Conservation (phyloP, 2,797 vertebrate species). For the Syngnathus rostellatus region DNA sequence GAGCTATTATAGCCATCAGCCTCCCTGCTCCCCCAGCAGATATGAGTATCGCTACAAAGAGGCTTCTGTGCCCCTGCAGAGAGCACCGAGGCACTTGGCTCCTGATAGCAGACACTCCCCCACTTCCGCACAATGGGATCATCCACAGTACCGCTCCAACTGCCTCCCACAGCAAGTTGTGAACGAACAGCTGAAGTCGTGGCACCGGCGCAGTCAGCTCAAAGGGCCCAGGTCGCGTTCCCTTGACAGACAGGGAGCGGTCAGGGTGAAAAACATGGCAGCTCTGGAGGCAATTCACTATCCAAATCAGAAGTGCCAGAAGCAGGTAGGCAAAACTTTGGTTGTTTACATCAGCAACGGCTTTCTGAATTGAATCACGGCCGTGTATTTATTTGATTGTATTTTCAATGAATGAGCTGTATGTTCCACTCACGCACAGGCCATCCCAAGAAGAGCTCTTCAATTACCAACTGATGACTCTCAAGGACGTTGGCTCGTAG, state of each 20-base stretch:
- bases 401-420: slow-evolving; percentile 1
- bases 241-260: slow-evolving; percentile 76
- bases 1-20: slow-evolving; percentile 41
- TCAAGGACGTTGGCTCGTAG: slow-evolving; percentile 65
- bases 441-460: slow-evolving; percentile 58
- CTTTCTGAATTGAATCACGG: neutral
- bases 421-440: slow-evolving; percentile 48
- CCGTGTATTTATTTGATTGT: neutral
- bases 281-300: slow-evolving; percentile 48
- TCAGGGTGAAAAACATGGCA: slow-evolving; percentile 58
- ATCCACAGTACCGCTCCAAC: slow-evolving; percentile 43
- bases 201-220: slow-evolving; percentile 78
- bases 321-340: slow-evolving; percentile 52
- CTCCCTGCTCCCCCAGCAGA: slow-evolving; percentile 33
- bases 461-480: slow-evolving; percentile 65
- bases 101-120: slow-evolving; percentile 68
- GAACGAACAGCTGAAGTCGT: slow-evolving; percentile 77
- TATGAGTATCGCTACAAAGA: slow-evolving; percentile 64
- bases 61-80: slow-evolving; percentile 51
- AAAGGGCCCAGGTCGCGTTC: slow-evolving; percentile 70
- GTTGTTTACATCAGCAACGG: neutral
- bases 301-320: slow-evolving; percentile 47
- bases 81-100: slow-evolving; percentile 52
- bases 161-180: slow-evolving; percentile 69
- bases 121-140: slow-evolving; percentile 72